Percentiles rank a stretch among this genome's conserved stretches.
These are phyloP conservation scores for Phalacrocorax carbo DNA, from an alignment of 2,113 vertebrate species.

Conservation along the genomic window DNA sequence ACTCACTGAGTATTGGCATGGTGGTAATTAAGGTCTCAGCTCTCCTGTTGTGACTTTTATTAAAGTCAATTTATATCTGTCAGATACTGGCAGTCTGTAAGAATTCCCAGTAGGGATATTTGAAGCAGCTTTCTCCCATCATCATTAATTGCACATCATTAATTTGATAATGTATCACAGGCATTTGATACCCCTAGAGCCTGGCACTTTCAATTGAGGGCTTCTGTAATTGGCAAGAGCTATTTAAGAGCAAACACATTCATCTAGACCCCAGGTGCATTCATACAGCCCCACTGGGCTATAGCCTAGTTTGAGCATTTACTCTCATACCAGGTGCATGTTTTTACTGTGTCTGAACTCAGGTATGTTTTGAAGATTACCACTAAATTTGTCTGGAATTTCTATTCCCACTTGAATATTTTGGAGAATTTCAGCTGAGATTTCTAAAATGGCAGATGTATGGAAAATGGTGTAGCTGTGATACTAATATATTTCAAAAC, in stretches of 20 bases:
- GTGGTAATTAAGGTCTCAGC: conserved; percentile 4
- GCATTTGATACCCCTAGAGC: neutral
- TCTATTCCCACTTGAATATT: neutral
- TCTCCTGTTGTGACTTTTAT: conserved; percentile 52
- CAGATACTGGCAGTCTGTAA: neutral
- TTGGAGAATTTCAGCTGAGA: neutral
- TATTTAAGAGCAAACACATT: neutral
- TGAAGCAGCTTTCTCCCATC: conserved; percentile 17
- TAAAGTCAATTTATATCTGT: conserved; percentile 44
- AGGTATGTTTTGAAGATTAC: neutral
- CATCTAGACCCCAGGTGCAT: neutral
- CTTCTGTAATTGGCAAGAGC: neutral
- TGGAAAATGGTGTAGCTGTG: neutral
- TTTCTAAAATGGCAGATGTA: neutral
- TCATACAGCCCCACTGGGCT: neutral
- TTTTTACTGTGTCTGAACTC: neutral
- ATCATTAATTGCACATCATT: neutral
- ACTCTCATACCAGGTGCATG: neutral
- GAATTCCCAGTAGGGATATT: neutral
- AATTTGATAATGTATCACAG: conserved; percentile 30
- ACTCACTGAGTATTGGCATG: neutral
- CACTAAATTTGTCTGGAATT: neutral
- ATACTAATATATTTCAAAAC: neutral
- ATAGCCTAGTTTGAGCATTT: neutral
- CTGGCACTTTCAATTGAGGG: neutral